phyloP scores from a whole-genome alignment of 2,797 vertebrate genomes.

The Natrix natrix region DNA sequence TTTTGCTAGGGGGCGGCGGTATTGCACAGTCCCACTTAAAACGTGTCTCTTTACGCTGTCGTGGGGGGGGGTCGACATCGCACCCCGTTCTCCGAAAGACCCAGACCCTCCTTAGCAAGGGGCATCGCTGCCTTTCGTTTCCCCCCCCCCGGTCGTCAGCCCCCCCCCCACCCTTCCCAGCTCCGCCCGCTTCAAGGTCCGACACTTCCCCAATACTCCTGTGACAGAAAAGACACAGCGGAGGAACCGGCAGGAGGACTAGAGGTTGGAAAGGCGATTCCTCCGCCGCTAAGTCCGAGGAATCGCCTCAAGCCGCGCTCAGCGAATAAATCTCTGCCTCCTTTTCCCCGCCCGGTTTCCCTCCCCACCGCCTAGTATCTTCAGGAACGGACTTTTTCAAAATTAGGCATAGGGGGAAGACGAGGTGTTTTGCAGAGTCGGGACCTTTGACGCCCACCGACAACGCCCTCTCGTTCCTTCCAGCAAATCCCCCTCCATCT shows the following conservation, averaged over 20 bases:
- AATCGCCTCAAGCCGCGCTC: neutral
- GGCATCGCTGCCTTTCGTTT: neutral
- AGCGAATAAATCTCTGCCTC: neutral
- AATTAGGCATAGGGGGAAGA: neutral
- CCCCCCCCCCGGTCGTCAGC: neutral
- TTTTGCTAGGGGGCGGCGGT: neutral
- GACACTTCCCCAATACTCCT: too few species aligned
- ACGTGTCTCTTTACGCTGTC: neutral
- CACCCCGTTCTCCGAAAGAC: neutral
- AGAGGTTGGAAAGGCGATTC: too few species aligned
- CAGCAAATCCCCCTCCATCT: rapidly evolving
- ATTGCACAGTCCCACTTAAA: neutral
- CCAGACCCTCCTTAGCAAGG: neutral
- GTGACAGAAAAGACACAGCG: neutral
- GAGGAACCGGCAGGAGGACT: too few species aligned
- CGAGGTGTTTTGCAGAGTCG: neutral
- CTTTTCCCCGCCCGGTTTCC: neutral
- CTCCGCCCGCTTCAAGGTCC: neutral
- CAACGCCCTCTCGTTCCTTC: neutral
- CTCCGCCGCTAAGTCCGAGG: neutral
- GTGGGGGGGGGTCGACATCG: neutral
- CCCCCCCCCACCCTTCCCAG: neutral
- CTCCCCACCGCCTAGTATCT: neutral
- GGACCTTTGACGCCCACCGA: neutral
- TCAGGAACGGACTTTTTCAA: constrained; percentile 58